phyloP scores from a whole-genome alignment of 2,113 vertebrate species.

The Nothoprocta pentlandii region DNA sequence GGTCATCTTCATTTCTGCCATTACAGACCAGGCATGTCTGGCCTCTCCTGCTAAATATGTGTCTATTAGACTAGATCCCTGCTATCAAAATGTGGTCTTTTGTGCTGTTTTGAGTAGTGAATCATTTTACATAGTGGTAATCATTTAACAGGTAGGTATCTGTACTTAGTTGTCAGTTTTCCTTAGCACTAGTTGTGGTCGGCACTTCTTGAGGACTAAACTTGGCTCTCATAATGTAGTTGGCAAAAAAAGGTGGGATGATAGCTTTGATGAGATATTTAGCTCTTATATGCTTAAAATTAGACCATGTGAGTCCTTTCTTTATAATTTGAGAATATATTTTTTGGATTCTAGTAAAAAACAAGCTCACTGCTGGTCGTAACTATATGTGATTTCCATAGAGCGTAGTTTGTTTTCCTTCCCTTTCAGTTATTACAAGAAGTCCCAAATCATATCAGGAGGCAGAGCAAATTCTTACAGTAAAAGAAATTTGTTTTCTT shows the following conservation, averaged over 20 bases:
- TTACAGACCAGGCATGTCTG: background rate
- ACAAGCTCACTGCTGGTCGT: background rate
- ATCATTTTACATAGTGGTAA: background rate
- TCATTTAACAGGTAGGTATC: background rate
- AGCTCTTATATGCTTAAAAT: background rate
- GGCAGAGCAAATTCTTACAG: background rate
- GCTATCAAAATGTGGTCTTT: background rate
- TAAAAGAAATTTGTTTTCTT: background rate
- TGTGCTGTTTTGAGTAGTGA: background rate
- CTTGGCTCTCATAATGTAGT: background rate
- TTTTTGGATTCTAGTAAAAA: background rate
- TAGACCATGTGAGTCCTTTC: background rate
- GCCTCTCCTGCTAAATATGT: background rate
- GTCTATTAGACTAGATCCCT: rapidly evolving
- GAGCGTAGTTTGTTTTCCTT: background rate
- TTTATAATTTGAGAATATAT: background rate
- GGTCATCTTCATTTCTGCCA: background rate
- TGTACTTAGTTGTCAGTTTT: background rate
- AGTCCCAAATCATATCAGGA: background rate
- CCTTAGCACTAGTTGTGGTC: background rate
- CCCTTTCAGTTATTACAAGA: background rate
- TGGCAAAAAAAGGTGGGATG: background rate
- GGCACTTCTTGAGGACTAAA: background rate
- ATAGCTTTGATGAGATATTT: background rate
- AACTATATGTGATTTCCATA: background rate